Percentiles rank a stretch among this genome's conserved stretches.
phyloP scores from a whole-genome alignment of 2,113 vertebrate genomes.

The Cyphotilapia sp. region DNA sequence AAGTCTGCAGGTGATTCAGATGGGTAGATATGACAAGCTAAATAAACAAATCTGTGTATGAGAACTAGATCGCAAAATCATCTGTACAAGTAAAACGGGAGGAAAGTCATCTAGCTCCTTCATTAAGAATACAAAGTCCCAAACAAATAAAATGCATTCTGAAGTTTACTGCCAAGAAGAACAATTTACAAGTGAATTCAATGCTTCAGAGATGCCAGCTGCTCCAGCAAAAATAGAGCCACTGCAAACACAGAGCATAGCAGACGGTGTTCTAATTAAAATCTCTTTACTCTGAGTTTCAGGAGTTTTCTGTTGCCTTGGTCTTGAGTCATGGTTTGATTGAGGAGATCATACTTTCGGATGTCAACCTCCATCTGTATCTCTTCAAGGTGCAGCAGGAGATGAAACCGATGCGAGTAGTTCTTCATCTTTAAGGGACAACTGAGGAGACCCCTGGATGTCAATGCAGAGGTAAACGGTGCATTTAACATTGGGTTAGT shows the following conservation, averaged over 20 bases:
- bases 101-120: not conserved
- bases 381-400: constrained; percentile 88
- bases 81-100: not conserved
- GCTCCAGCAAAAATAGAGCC: not conserved
- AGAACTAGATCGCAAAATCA: accelerated
- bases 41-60: not conserved
- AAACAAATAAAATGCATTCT: not conserved
- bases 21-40: not conserved
- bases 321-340: constrained; percentile 73
- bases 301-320: constrained; percentile 61
- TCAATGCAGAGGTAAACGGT: not conserved
- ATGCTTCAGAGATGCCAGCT: not conserved
- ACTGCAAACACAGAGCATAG: not conserved
- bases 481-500: not conserved
- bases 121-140: not conserved
- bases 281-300: constrained; percentile 70
- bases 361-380: constrained; percentile 89
- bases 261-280: not conserved
- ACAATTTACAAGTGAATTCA: not conserved
- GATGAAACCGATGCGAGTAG: constrained; percentile 73
- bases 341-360: constrained; percentile 76
- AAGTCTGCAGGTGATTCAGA: not conserved
- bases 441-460: constrained; percentile 69
- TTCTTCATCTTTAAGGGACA: constrained; percentile 65
- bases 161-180: not conserved